phyloP scores from a whole-genome alignment of 2,797 vertebrate genomes.

The Protosalanx chinensis region DNA sequence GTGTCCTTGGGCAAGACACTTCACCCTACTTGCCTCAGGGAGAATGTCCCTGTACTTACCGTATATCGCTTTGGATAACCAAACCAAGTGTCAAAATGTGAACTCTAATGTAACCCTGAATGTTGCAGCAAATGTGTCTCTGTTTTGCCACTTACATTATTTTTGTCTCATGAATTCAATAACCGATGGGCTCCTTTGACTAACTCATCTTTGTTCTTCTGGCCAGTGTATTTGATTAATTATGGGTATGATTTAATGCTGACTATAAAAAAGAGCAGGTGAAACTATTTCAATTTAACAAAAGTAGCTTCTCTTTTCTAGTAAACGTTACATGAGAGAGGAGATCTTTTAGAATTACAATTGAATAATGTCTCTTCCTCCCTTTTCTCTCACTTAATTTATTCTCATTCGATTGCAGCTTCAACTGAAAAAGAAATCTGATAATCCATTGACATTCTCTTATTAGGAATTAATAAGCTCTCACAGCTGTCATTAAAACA shows the following conservation, averaged over 20 bases:
- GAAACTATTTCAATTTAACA: constrained; percentile 40
- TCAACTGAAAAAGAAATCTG: constrained; percentile 28
- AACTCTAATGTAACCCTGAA: constrained; percentile 47
- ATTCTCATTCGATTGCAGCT: constrained; percentile 28
- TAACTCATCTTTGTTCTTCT: constrained; percentile 47
- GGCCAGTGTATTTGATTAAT: constrained; percentile 34
- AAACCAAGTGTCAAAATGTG: too few species aligned
- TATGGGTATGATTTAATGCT: constrained; percentile 24
- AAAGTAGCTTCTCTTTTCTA: constrained; percentile 20
- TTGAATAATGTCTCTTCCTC: constrained; percentile 16
- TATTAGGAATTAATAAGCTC: constrained; percentile 48
- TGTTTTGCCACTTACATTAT: constrained; percentile 62
- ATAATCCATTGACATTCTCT: constrained; percentile 43
- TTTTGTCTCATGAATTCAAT: constrained; percentile 55
- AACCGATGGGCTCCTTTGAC: constrained; percentile 48
- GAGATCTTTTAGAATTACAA: constrained; percentile 17
- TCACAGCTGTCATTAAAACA: constrained; percentile 30
- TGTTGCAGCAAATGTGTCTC: constrained; percentile 45
- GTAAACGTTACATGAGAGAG: constrained; percentile 30
- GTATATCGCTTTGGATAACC: too few species aligned
- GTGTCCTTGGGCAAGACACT: too few species aligned
- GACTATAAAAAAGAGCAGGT: constrained; percentile 24
- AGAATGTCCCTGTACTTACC: too few species aligned
- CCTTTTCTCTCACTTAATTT: constrained; percentile 6
- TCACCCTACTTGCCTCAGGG: too few species aligned